Conservation (phyloP, 2,113 vertebrate genomes). For the Boulengeromyrus knoepffleri region DNA sequence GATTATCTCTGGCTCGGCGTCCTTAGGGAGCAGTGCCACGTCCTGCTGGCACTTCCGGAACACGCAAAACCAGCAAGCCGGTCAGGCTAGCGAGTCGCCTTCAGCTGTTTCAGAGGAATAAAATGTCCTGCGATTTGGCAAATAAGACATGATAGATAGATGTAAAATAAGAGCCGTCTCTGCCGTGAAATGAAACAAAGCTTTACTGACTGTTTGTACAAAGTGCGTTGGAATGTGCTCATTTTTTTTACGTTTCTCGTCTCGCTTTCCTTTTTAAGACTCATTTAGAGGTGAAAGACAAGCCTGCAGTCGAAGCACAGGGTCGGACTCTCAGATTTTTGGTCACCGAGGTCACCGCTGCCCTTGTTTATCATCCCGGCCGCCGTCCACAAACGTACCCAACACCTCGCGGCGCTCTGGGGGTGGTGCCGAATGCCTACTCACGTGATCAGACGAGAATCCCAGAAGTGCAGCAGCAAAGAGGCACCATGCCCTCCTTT, state of each 20-base stretch:
- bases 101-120: background rate
- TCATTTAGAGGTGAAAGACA: background rate
- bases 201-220: background rate
- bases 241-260: background rate
- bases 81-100: background rate
- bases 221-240: background rate
- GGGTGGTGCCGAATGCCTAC: background rate
- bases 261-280: background rate
- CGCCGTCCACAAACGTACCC: background rate
- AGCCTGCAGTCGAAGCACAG: background rate
- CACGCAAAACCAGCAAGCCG: background rate
- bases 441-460: background rate
- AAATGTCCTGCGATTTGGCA: background rate
- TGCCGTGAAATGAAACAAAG: background rate
- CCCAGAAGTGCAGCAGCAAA: background rate
- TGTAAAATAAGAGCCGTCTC: background rate
- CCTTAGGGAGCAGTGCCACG: background rate
- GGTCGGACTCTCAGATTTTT: background rate
- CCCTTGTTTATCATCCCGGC: background rate
- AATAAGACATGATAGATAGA: background rate
- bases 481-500: background rate
- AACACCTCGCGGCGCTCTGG: background rate
- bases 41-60: background rate
- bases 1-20: background rate
- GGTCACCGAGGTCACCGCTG: background rate